These are phyloP conservation scores for Semnornis frantzii DNA, from an alignment of 2,113 vertebrate genomes.

Conservation along the genomic window DNA sequence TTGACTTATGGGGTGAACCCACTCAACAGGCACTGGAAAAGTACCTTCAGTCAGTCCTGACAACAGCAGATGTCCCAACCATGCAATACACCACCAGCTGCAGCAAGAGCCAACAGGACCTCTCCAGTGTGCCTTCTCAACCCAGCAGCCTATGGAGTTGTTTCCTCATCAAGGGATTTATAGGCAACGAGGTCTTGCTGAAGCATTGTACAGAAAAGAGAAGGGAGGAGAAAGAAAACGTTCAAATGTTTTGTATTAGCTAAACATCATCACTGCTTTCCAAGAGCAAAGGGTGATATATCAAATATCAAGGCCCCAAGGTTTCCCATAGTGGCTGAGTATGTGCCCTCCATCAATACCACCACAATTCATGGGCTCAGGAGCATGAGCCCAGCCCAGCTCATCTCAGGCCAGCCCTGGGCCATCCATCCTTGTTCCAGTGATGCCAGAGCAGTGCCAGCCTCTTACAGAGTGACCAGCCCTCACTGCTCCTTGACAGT, in stretches of 20 bases:
- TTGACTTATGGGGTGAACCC: neutral
- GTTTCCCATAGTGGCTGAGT: fast-evolving
- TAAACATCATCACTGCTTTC: neutral
- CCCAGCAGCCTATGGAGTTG: neutral
- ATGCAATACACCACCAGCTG: neutral
- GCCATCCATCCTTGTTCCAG: neutral
- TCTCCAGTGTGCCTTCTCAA: neutral
- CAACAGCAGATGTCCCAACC: neutral
- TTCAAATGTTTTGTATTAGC: neutral
- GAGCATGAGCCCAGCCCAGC: no score
- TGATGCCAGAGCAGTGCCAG: neutral
- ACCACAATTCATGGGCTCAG: neutral
- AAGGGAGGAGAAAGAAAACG: neutral
- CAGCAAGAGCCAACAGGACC: neutral
- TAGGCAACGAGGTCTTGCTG: neutral
- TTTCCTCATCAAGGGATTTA: neutral
- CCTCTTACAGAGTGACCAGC: fast-evolving
- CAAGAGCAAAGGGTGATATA: neutral
- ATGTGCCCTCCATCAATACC: neutral
- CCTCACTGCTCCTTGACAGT: neutral
- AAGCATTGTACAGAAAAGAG: neutral
- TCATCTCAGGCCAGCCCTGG: neutral
- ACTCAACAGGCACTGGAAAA: neutral
- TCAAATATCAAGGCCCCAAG: neutral
- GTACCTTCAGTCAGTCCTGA: neutral